Conservation (phyloP, 2,113 vertebrate species). For the Atlantisia rogersi region DNA sequence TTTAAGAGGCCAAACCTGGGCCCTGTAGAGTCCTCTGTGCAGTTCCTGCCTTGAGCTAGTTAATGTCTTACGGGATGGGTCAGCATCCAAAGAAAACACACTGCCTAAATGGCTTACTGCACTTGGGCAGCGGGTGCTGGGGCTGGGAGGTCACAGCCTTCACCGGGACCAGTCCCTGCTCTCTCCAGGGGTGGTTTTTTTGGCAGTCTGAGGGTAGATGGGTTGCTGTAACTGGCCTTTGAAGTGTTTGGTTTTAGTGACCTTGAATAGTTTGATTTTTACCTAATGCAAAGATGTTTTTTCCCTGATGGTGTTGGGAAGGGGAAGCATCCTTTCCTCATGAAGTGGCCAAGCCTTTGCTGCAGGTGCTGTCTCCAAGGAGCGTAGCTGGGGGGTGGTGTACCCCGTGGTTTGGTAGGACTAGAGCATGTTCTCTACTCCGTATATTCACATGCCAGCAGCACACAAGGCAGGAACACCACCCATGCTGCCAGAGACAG, state of each 20-base stretch:
- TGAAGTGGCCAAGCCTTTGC: neutral
- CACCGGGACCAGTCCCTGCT: accelerated
- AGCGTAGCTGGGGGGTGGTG: neutral
- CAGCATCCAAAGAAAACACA: neutral
- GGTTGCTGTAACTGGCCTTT: accelerated
- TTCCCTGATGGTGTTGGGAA: neutral
- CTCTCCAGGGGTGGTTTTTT: neutral
- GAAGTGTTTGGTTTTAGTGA: accelerated
- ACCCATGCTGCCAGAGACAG: accelerated
- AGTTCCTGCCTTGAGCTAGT: accelerated
- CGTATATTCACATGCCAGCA: accelerated
- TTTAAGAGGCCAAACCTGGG: neutral
- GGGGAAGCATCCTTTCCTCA: accelerated
- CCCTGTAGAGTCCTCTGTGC: neutral
- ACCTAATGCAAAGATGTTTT: accelerated
- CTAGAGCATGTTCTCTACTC: accelerated
- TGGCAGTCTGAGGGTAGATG: neutral
- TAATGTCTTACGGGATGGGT: neutral
- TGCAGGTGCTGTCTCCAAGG: neutral
- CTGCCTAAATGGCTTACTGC: accelerated
- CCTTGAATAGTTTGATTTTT: neutral
- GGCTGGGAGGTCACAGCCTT: neutral
- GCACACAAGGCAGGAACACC: accelerated
- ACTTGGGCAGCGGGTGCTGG: neutral
- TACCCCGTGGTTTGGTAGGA: accelerated